Percentiles rank a stretch among this genome's conserved stretches.
These are phyloP conservation scores for Carollia perspicillata DNA, from an alignment of 2,113 vertebrate species.

Conservation along the genomic window DNA sequence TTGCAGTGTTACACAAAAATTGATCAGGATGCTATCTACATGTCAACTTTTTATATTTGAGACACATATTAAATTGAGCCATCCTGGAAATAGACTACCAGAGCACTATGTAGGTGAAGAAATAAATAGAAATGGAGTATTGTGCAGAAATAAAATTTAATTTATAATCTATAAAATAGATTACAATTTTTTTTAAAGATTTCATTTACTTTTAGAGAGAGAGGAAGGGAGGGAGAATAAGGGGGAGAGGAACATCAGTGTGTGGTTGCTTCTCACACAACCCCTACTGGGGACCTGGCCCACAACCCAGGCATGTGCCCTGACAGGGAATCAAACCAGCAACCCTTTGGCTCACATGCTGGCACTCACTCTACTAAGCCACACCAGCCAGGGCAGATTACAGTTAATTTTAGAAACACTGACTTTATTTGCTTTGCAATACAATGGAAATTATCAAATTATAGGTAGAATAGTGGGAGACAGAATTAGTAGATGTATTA, in stretches of 20 bases:
- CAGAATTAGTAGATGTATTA: neutral
- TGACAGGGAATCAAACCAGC: no score
- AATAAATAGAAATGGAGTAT: neutral
- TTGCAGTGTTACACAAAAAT: constrained; percentile 4
- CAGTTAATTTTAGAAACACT: neutral
- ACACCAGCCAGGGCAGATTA: neutral
- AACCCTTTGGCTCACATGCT: no score
- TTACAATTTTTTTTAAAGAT: neutral
- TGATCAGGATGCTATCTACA: neutral
- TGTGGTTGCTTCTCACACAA: no score
- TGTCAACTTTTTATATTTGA: neutral
- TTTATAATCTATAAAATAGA: neutral
- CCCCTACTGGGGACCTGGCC: no score
- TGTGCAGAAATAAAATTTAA: neutral
- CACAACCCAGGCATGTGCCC: no score
- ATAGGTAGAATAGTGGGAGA: neutral
- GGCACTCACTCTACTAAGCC: no score
- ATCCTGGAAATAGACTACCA: neutral
- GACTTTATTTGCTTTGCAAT: constrained; percentile 7
- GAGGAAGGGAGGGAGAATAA: no score
- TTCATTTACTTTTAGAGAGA: no score
- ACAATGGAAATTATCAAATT: constrained; percentile 11
- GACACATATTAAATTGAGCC: neutral
- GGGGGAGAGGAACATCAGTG: no score
- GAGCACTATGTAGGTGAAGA: neutral